A percentile compares a stretch with the other conserved stretches of the same genome.
Conservation (phyloP, 2,113 vertebrate species). For the Hippocampus abdominalis region DNA sequence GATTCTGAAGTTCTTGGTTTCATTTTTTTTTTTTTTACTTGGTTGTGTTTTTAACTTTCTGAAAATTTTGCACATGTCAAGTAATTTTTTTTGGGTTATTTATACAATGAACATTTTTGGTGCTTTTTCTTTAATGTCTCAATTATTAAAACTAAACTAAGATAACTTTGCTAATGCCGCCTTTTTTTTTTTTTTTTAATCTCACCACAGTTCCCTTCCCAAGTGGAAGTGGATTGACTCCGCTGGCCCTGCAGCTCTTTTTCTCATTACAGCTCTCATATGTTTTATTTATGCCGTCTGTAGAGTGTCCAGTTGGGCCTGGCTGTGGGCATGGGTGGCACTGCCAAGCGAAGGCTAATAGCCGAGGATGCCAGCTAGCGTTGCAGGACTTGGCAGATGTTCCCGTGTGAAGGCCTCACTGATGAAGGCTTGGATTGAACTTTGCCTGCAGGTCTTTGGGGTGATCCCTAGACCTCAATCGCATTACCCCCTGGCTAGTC, state of each 20-base stretch:
- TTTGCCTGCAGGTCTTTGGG: conserved; percentile 57
- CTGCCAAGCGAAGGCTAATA: conserved; percentile 66
- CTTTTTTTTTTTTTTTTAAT: not conserved
- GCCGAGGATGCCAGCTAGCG: conserved; percentile 55
- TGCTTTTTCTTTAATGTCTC: too few relatives aligned
- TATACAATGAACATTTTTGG: too few relatives aligned
- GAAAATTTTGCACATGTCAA: too few relatives aligned
- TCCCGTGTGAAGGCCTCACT: conserved; percentile 30
- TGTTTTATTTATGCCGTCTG: conserved; percentile 79
- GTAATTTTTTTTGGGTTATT: too few relatives aligned
- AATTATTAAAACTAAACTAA: too few relatives aligned
- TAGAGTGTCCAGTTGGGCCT: conserved; percentile 70
- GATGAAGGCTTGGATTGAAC: conserved; percentile 23
- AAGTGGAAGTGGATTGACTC: not conserved
- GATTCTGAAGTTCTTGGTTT: too few relatives aligned
- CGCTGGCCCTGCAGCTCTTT: conserved; percentile 56
- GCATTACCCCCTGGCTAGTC: conserved; percentile 62
- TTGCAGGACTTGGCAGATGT: conserved; percentile 61
- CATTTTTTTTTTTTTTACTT: too few relatives aligned
- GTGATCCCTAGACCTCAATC: conserved; percentile 65
- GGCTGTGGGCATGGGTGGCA: conserved; percentile 47
- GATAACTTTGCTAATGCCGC: too few relatives aligned
- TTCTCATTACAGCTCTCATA: conserved; percentile 74
- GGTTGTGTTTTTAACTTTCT: too few relatives aligned
- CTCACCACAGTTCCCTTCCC: not conserved